A percentile compares a stretch with the other conserved stretches of the same genome.
phyloP scores from a whole-genome alignment of 2,888 invertebrate genomes.

The Resseliella maxima region DNA sequence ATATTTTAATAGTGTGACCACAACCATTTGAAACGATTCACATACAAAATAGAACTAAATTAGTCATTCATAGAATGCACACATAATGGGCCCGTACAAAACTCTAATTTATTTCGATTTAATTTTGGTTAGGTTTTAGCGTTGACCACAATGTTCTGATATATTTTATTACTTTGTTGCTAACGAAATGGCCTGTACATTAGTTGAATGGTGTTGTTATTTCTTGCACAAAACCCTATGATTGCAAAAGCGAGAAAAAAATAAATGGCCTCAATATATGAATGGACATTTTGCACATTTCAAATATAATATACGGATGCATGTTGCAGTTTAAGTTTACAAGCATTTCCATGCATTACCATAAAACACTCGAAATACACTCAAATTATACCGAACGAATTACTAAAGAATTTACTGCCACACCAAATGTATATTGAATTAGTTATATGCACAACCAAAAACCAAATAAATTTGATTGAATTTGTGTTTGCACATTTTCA shows the following conservation, averaged over 20 bases:
- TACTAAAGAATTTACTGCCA: no score
- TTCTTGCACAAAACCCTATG: background rate
- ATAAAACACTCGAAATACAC: no score
- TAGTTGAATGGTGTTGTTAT: background rate
- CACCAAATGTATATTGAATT: background rate
- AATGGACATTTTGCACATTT: background rate
- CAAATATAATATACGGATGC: background rate
- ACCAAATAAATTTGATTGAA: slow-evolving; percentile 46
- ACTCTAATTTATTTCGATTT: background rate
- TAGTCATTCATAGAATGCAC: background rate
- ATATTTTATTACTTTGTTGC: background rate
- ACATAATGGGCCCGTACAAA: background rate
- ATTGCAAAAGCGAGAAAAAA: background rate
- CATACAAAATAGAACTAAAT: background rate
- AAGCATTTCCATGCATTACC: background rate
- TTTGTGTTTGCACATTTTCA: background rate
- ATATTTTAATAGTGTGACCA: background rate
- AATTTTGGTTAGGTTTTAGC: background rate
- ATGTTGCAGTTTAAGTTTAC: background rate
- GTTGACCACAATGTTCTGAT: background rate
- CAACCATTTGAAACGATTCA: background rate
- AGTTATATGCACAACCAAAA: slow-evolving; percentile 31
- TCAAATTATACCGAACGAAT: no score
- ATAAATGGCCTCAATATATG: background rate
- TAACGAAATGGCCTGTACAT: background rate